These are phyloP conservation scores for Pegoplata infirma DNA, from an alignment of 2,888 invertebrate genomes.

Conservation along the genomic window DNA sequence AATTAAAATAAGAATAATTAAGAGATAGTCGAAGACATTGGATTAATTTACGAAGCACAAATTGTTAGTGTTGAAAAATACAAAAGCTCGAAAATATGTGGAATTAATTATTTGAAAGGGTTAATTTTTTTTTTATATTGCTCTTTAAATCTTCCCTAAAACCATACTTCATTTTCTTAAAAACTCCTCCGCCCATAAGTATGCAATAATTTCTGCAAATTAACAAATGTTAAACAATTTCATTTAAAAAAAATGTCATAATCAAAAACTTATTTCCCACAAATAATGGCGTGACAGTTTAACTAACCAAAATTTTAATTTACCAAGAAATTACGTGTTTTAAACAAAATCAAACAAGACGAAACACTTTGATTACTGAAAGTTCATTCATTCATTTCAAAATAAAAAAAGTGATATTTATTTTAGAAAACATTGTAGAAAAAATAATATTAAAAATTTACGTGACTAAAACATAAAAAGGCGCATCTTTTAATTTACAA, in stretches of 20 bases:
- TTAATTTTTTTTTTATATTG: too few relatives aligned
- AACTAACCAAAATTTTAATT: neutral
- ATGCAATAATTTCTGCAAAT: neutral
- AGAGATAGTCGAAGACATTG: too few relatives aligned
- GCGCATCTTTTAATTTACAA: constrained; percentile 43
- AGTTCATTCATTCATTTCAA: too few relatives aligned
- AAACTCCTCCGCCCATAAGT: neutral
- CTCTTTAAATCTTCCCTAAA: neutral
- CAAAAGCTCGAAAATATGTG: too few relatives aligned
- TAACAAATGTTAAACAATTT: neutral
- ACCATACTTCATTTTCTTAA: neutral
- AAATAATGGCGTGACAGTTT: neutral
- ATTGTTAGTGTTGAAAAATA: too few relatives aligned
- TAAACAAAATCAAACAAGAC: neutral
- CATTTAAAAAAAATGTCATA: neutral
- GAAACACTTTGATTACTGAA: neutral
- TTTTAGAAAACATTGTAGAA: neutral
- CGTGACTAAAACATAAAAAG: neutral
- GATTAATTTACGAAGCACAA: too few relatives aligned
- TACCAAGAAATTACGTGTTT: neutral
- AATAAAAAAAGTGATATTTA: neutral
- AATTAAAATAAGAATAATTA: too few relatives aligned
- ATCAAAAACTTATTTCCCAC: neutral
- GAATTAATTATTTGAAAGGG: too few relatives aligned
- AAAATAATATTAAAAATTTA: neutral